These are phyloP conservation scores for Apamea monoglypha DNA, from an alignment of 2,888 invertebrate species.

Conservation along the genomic window DNA sequence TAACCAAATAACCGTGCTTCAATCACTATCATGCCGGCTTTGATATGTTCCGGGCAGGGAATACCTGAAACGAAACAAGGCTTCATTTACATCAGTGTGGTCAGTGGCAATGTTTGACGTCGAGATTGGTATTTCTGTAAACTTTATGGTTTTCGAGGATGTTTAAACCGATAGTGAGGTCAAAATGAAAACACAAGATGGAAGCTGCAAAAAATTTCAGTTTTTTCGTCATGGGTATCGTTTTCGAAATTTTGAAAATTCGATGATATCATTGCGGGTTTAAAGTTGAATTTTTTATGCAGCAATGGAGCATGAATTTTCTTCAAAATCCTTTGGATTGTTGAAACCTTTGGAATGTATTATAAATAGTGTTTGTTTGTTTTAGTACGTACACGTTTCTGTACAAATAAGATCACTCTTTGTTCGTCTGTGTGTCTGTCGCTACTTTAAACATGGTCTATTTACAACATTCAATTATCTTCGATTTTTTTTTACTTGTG, in stretches of 20 bases:
- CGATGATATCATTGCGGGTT: not conserved
- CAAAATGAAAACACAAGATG: too few relatives aligned
- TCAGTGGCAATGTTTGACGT: not conserved
- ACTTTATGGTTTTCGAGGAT: not conserved
- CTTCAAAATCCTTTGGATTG: not conserved
- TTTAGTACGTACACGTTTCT: not conserved
- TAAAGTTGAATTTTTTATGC: not conserved
- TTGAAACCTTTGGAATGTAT: too few relatives aligned
- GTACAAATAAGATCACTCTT: not conserved
- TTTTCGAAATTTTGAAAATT: not conserved
- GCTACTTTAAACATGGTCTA: not conserved
- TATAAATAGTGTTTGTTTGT: not conserved
- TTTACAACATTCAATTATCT: not conserved
- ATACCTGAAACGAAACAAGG: slow-evolving; percentile 27
- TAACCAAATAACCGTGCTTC: slow-evolving; percentile 22
- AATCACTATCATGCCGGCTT: slow-evolving; percentile 3
- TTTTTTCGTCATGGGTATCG: too few relatives aligned
- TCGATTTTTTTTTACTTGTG: not conserved
- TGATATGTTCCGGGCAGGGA: slow-evolving; percentile 17
- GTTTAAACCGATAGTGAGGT: too few relatives aligned
- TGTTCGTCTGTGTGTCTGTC: too few relatives aligned
- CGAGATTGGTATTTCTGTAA: too few relatives aligned
- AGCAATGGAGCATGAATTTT: not conserved
- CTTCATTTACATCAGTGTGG: not conserved
- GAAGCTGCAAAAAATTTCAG: too few relatives aligned